Base-by-base conservation (phyloP, 1,140 invertebrate species). In the Parapsyche elsis region DNA sequence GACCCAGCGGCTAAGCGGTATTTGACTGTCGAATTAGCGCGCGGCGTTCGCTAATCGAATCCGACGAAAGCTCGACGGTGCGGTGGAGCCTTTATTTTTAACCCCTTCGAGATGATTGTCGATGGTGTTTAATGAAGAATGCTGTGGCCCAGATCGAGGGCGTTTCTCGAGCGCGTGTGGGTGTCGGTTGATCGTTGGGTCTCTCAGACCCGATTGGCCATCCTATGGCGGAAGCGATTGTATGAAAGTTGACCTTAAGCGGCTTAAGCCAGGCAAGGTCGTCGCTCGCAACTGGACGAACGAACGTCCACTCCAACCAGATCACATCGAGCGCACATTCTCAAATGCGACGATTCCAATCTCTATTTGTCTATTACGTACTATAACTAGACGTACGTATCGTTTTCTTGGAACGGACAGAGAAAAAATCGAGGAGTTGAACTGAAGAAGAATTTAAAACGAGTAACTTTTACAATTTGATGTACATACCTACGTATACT, bases 181-280 rank as follows among this genome's bases (percentile, higher is more conserved):
- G n/a, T n/a, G n/a, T n/a, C n/a, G 23, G 73, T 46, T 12, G 46
- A 57, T 49, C 5, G 26, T 45, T 46, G 5, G 14, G 73, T 49
- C 49, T 75, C 24, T 75, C 24, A 7, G 46, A 57, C 49, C 30
- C 30, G 23, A 77, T 77, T 77, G 75, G 75, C 75, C 57, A 77
- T 77, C 49, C 24, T 24, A 77, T 61, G 57, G 75, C 75, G 75
- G 75, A 77, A 77, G 75, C 75, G 75, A 77, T 77, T 77, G 75
- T 77, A 77, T 77, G 75, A 77, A 77, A 77, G 75, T 77, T 77
- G 53, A 77, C 75, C 75, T 77, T 77, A 77, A 64, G 26, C 64
- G 9, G 64, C 53, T 57, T 16, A 24, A 38, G 24, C 10, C 57
- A 57, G 23, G 57, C 75, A 77, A 77, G 75, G 75, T 77, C 75